Conservation (phyloP, 2,797 vertebrate species). For the Diceros bicornis region DNA sequence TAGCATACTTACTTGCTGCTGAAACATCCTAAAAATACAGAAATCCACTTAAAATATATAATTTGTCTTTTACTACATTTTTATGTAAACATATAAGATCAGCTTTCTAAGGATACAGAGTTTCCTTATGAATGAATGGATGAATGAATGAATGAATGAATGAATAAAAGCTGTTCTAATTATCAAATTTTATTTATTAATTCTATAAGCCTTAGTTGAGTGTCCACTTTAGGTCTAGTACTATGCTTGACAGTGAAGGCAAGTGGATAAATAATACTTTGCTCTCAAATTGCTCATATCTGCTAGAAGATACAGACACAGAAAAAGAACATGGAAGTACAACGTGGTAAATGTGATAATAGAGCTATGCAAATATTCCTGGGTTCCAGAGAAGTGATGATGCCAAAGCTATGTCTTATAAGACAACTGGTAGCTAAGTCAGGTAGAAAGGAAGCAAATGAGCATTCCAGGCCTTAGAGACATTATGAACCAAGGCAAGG, state of each 20-base stretch:
- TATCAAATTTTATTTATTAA: constrained; percentile 5
- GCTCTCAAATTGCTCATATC: not conserved
- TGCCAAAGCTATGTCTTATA: not conserved
- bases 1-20: not conserved
- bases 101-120: not conserved
- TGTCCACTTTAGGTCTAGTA: not conserved
- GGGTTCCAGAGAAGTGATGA: not conserved
- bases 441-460: not conserved
- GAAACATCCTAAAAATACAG: not conserved
- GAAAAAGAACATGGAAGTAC: not conserved
- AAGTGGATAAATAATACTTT: not conserved
- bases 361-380: not conserved
- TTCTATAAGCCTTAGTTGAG: not conserved
- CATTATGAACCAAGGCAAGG: not conserved
- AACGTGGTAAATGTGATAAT: not conserved
- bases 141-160: not conserved
- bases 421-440: not conserved
- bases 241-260: not conserved
- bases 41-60: not conserved
- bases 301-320: not conserved
- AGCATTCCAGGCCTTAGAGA: not conserved
- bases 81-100: not conserved
- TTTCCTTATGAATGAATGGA: not conserved
- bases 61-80: not conserved
- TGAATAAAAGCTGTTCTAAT: not conserved